phyloP scores from a whole-genome alignment of 1,140 invertebrate genomes.

The Triops longicaudatus region DNA sequence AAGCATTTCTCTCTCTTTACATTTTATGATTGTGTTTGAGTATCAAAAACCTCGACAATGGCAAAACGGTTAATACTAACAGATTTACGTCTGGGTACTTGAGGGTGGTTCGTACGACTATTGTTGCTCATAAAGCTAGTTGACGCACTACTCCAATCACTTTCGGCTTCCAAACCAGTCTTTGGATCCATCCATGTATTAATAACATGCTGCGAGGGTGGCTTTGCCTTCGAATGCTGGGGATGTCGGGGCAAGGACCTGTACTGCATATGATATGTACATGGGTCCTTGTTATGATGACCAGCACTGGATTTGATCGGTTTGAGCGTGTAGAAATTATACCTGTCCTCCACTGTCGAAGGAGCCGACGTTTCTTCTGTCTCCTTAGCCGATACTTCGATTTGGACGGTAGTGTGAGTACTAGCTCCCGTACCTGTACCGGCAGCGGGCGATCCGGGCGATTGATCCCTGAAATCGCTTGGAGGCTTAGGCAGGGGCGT shows the following conservation, averaged over 20 bases:
- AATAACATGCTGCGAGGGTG: neutral
- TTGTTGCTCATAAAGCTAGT: slow-evolving; percentile 1
- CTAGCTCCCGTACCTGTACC: neutral
- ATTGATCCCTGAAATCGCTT: neutral
- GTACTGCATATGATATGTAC: neutral
- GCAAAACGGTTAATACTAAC: slow-evolving; percentile 12
- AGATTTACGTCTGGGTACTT: neutral
- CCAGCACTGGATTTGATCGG: neutral
- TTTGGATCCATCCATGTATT: neutral
- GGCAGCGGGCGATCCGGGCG: neutral
- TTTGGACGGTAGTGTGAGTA: neutral
- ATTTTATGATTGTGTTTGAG: neutral
- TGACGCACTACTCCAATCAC: neutral
- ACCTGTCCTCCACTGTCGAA: neutral
- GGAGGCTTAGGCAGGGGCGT: neutral
- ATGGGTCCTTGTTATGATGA: neutral
- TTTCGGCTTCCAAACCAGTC: neutral
- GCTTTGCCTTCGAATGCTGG: neutral
- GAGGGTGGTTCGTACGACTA: neutral
- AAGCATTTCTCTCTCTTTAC: neutral
- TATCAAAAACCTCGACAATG: slow-evolving; percentile 4
- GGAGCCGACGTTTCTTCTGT: neutral
- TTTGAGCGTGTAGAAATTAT: neutral
- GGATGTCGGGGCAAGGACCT: neutral
- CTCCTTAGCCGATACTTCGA: neutral